A percentile compares a stretch with the other conserved stretches of the same genome.
Conservation (phyloP, 2,888 invertebrate species). For the Sipha maydis region DNA sequence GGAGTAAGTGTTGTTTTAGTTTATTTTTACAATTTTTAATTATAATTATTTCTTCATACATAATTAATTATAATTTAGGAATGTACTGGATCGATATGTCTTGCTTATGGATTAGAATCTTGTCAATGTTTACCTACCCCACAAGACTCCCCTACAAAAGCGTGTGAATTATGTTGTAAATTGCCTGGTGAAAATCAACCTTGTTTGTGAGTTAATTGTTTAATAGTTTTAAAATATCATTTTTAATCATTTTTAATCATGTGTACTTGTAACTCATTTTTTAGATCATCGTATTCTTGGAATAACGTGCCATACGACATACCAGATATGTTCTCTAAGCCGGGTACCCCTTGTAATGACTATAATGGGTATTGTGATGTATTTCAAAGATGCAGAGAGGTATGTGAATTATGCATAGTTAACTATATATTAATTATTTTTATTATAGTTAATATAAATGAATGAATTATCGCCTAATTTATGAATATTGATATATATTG, state of each 20-base stretch:
- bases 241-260: not conserved
- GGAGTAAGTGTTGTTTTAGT: slow-evolving; percentile 75
- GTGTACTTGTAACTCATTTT: slow-evolving; percentile 17
- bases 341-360: slow-evolving; percentile 93
- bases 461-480: not conserved
- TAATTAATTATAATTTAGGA: slow-evolving; percentile 71
- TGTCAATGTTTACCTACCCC: slow-evolving; percentile 89
- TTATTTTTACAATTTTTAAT: not conserved
- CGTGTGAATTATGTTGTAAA: slow-evolving; percentile 93
- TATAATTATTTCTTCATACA: not conserved
- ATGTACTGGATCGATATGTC: slow-evolving; percentile 97
- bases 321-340: slow-evolving; percentile 92
- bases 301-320: slow-evolving; percentile 89
- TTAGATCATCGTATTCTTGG: slow-evolving; percentile 87
- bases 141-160: slow-evolving; percentile 83
- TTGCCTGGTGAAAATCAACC: slow-evolving; percentile 82
- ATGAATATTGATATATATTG: not conserved
- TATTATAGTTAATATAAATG: too few species aligned
- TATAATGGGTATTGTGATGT: slow-evolving; percentile 87
- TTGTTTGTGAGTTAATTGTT: slow-evolving; percentile 72
- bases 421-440: too few species aligned
- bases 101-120: slow-evolving; percentile 94
- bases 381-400: slow-evolving; percentile 83
- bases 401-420: slow-evolving; percentile 64
- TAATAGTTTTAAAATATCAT: not conserved